Percentiles rank a stretch among this genome's conserved stretches.
Conservation (phyloP, 2,113 vertebrate genomes). For the Anolis sagrei region DNA sequence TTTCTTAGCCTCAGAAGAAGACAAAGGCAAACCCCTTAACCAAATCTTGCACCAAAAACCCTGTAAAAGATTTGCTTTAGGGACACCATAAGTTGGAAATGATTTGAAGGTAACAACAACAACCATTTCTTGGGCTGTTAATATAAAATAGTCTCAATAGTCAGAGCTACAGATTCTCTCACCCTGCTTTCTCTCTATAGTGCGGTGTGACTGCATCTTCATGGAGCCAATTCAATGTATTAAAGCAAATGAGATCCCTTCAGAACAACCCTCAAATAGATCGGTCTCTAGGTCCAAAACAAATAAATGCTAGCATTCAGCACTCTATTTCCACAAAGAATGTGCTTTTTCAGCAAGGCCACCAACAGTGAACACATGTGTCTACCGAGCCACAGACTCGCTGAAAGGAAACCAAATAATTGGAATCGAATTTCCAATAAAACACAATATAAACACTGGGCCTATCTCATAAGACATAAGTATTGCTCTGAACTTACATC, state of each 20-base stretch:
- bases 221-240: background rate
- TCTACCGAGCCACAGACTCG: constrained; percentile 12
- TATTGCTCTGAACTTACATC: background rate
- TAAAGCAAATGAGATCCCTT: background rate
- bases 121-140: background rate
- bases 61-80: too few relatives aligned
- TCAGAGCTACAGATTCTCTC: background rate
- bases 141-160: background rate
- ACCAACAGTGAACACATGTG: constrained; percentile 10
- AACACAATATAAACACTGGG: background rate
- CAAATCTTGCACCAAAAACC: too few relatives aligned
- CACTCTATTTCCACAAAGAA: constrained; percentile 13
- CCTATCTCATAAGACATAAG: background rate
- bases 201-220: too few relatives aligned
- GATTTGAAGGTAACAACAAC: too few relatives aligned
- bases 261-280: background rate
- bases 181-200: too few relatives aligned
- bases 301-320: constrained; percentile 1
- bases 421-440: background rate
- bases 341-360: constrained; percentile 18
- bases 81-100: too few relatives aligned
- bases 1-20: too few relatives aligned
- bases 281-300: background rate
- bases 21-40: too few relatives aligned
- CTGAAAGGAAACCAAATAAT: constrained; percentile 14